Base-by-base conservation (phyloP, 1,140 invertebrate species). In the Ceratina calcarata region DNA sequence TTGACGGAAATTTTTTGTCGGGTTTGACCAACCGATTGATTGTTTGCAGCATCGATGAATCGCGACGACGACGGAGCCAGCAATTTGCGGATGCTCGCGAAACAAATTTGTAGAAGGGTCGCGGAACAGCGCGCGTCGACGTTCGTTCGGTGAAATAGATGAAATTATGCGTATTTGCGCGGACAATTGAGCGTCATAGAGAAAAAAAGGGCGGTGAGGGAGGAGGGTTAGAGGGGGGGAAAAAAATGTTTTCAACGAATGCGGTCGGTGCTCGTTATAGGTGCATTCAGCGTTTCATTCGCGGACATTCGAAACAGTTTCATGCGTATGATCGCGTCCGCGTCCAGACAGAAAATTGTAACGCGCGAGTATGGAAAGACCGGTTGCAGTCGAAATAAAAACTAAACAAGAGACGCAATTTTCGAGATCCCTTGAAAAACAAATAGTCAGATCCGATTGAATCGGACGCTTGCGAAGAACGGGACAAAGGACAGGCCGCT, bases 211-310 rank as follows among this genome's bases (percentile, higher is more conserved):
- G 67, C 60, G 66, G n/a, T 1, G 10, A 58, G 20, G 18, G 16
- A 51, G 27, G 27, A 32, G 27, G 27, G 27, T 4, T 4, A n/a
- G n/a, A n/a, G 27, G 27, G 2, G 27, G 27, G 27, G 0, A 49
- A 51, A 45, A 61, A 61, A 49, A 24, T 58, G 51, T 32, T 24
- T 0, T 13, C 20, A 32, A 22, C 16, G 37, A 45, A 51, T 16
- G 24, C 32, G 51, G 49, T 58, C 51, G 37, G 69, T 80, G 53
- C 37, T 65, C 57, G 71, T 75, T 80, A 80, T 49, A 68, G 37
- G 15, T 3, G 32, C 20, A 51, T 80, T 76, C 20, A 53, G 55
- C 76, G 72, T 68, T 72, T 51, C 37, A 10, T 20, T 13, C 24
- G 57, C 45, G 22, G 65, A 45, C 20, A 13, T 75, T 62, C 55